Percentiles rank a stretch among this genome's conserved stretches.
These are phyloP conservation scores for Callaeas wilsoni DNA, from an alignment of 2,113 vertebrate species.

Conservation along the genomic window DNA sequence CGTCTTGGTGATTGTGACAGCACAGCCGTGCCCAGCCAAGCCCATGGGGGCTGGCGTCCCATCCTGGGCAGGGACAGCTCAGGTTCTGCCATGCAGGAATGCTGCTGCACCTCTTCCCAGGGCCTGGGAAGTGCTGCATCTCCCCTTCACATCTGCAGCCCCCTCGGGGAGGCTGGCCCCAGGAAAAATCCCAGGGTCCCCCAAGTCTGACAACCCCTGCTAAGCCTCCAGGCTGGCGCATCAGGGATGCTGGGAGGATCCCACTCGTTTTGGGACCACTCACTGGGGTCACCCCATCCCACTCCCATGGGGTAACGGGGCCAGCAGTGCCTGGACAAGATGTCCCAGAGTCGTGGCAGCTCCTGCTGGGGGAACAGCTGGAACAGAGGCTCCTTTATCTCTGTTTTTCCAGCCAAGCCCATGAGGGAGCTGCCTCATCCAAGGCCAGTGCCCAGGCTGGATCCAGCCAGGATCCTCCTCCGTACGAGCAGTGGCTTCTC, in stretches of 20 bases:
- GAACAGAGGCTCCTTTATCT: not conserved
- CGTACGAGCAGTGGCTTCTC: accelerated
- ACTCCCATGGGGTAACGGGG: accelerated
- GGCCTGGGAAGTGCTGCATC: not conserved
- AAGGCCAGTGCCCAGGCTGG: not conserved
- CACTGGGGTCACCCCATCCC: not conserved
- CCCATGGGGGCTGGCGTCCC: accelerated
- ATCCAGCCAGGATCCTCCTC: not conserved
- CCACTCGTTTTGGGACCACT: not conserved
- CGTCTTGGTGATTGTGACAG: not conserved
- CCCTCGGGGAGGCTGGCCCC: accelerated
- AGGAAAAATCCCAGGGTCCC: not conserved
- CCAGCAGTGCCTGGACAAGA: not conserved
- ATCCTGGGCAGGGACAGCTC: not conserved
- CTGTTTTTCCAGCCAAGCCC: not conserved
- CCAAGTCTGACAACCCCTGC: not conserved
- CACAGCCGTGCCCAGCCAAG: not conserved
- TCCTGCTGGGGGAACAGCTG: not conserved
- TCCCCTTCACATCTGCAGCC: not conserved
- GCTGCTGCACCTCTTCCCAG: not conserved
- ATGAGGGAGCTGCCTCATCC: not conserved
- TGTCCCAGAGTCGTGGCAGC: not conserved
- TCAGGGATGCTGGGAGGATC: not conserved
- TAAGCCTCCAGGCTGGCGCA: accelerated
- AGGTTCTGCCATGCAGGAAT: accelerated